These are phyloP conservation scores for Natrix natrix DNA, from an alignment of 2,797 vertebrate species.

Conservation along the genomic window DNA sequence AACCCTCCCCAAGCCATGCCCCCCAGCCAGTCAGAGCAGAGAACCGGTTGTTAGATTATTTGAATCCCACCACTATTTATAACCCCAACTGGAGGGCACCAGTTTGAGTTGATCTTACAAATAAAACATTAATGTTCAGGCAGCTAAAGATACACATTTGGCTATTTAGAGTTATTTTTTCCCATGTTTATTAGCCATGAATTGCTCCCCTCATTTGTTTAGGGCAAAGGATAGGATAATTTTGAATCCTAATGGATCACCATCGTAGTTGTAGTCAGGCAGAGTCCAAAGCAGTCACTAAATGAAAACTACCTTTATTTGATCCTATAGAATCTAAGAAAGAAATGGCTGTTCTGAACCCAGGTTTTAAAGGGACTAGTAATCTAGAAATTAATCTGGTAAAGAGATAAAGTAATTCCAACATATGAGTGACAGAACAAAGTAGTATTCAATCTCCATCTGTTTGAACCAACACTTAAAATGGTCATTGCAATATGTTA, in stretches of 20 bases:
- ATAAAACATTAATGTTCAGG: not conserved
- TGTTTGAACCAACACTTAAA: not conserved
- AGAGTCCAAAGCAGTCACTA: not conserved
- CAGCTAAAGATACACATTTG: not conserved
- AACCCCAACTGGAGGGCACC: not conserved
- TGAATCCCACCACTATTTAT: not conserved
- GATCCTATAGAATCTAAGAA: not conserved
- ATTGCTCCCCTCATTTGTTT: not conserved
- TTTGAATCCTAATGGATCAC: not conserved
- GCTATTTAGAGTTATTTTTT: not conserved
- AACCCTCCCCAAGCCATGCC: too few relatives aligned
- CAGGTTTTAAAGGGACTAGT: not conserved
- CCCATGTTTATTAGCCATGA: too few relatives aligned
- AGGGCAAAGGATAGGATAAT: not conserved
- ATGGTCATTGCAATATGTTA: slow-evolving; percentile 15
- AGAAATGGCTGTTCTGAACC: not conserved
- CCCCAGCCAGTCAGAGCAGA: too few relatives aligned
- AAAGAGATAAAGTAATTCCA: not conserved
- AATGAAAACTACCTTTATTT: not conserved
- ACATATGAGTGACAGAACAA: not conserved
- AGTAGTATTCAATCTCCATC: not conserved
- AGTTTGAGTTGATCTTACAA: not conserved
- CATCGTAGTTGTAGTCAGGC: not conserved
- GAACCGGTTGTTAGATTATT: too few relatives aligned
- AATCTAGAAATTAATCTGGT: not conserved